Evolutionary conservation across 2,888 invertebrate species (phyloP), one percentile per base, ranked within the genome.

Genomic region (Quadroppia sp.): DNA sequence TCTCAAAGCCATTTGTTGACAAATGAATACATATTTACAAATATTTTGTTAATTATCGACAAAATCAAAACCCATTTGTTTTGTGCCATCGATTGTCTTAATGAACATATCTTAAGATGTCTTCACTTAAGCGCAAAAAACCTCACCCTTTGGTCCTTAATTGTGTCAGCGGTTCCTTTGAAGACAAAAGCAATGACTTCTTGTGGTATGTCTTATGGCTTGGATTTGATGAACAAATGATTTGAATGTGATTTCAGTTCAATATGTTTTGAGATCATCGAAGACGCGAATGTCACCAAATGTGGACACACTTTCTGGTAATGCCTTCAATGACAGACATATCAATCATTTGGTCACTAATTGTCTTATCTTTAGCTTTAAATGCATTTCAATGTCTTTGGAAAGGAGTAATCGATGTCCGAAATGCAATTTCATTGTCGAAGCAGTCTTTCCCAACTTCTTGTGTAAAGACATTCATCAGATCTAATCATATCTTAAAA

Each of bases 261-360:
- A 0, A 89, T 94, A 72, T 95, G 95, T 83, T 91, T 93, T 83
- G 91, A 92, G 82, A 84, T 91, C 69, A 91, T 94, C 76, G 89
- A 89, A 78, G 93, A 93, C 82, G 93, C 94, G 0, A 89, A 92
- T 82, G 92, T 94, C 80, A 94, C 94, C 0, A 88, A 89, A 78
- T 94, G 95, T 83, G 94, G 94, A 0, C 94, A 95, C 82, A 93
- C 93, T 1, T 95, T 92, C 84, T 95, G 95, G 83, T 83, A 80
- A 81, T 81, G 78, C 40, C 73, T 70, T 75, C n/a, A 71, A 36
- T 53, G 20, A 48, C n/a, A n/a, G n/a, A n/a, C n/a, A n/a, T n/a
- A 56, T 71, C 20, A 23, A 74, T 53, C 64, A 4, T 45, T 56
- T 45, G 42, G 30, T 7, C 11, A 53, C 13, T 17, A 32, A 42